Base-by-base conservation (phyloP, 1,140 invertebrate genomes). In the Hycleus phaleratus region DNA sequence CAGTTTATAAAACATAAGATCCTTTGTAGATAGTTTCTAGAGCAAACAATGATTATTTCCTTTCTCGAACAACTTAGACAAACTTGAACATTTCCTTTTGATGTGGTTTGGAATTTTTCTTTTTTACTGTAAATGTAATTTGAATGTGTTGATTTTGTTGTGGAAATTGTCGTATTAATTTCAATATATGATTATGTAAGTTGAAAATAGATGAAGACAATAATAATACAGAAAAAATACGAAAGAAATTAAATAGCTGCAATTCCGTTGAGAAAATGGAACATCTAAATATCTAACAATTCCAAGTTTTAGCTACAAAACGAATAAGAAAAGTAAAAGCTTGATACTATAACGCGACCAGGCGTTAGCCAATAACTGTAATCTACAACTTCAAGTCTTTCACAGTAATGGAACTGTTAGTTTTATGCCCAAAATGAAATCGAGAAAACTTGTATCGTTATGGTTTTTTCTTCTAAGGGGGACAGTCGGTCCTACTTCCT, bases 381-480 rank as follows among this genome's bases (percentile, higher is more conserved):
- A 65, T 65, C 59, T 51, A 61, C 61, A 65, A 63, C 61, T 65
- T 64, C 47, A 53, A 60, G 60, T 62, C 61, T 60, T 61, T 63
- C 59, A 57, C 52, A 61, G 56, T 58, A 66, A 66, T 63, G 59
- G 58, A 63, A 63, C 61, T 65, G 58, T 63, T 65, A 65, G 64
- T 65, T 65, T 65, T 61, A 60, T 56, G 53, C 57, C 59, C 61
- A 63, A 65, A 65, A 65, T 65, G 63, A 65, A 61, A 65, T 60
- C 60, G 63, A 62, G 51, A 49, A 63, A 65, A 65, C 48, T 65
- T 65, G 47, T 60, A 61, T 63, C 63, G 58, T 63, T 61, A 65
- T 48, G 47, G 55, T 58, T 48, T 59, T 59, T 58, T 18, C 18
- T 18, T 18, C 18, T 18, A 18, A 18, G 18, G 18, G 18, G 26